Percentiles rank a stretch among this genome's conserved stretches.
These are phyloP conservation scores for Procavia capensis DNA, from an alignment of 2,113 vertebrate genomes.

Conservation along the genomic window DNA sequence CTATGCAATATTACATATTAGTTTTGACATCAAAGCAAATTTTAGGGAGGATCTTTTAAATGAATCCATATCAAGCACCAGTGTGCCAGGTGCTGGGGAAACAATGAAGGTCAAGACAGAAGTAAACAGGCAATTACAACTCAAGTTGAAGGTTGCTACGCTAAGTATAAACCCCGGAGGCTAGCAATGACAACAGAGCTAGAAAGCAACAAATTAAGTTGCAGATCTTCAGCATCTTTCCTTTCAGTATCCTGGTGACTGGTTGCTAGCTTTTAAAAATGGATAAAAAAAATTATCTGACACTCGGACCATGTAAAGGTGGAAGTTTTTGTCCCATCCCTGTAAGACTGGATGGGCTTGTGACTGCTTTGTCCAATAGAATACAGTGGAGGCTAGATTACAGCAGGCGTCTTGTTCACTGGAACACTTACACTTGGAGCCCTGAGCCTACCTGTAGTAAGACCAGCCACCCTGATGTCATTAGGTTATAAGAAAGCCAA, in stretches of 20 bases:
- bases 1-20: neutral
- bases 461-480: neutral
- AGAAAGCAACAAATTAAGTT: neutral
- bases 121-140: slow-evolving; percentile 36
- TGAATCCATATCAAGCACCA: slow-evolving; percentile 39
- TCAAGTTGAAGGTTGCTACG: neutral
- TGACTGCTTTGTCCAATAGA: neutral
- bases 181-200: neutral
- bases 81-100: neutral
- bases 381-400: neutral
- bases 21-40: slow-evolving; percentile 35
- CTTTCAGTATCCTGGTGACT: neutral
- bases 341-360: neutral
- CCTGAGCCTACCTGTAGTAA: neutral
- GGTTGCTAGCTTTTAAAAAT: neutral
- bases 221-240: neutral
- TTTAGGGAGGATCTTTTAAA: slow-evolving; percentile 38
- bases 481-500: neutral
- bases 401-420: neutral
- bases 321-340: neutral
- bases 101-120: slow-evolving; percentile 27
- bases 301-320: neutral
- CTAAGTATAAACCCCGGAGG: neutral
- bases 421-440: neutral
- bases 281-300: neutral